phyloP scores from a whole-genome alignment of 2,888 invertebrate species.

The Orchesella flavescens region DNA sequence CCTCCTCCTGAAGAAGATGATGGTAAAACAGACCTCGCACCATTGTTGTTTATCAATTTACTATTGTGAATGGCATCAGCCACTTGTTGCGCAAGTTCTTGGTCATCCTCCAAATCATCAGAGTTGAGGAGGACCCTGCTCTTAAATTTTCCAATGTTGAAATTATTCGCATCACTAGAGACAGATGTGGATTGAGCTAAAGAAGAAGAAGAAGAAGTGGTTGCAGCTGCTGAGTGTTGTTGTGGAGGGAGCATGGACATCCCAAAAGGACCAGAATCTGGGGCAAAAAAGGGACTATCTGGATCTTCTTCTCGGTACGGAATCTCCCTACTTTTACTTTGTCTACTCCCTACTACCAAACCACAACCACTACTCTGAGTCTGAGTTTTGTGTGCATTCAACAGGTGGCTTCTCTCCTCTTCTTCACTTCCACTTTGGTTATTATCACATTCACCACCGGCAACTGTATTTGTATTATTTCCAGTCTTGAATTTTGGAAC shows the following conservation, averaged over 20 bases:
- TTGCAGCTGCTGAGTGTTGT: constrained; percentile 33
- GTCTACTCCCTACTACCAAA: neutral
- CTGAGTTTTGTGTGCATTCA: constrained; percentile 50
- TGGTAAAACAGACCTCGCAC: too few relatives aligned
- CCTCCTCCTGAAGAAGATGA: constrained; percentile 5
- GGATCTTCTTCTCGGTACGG: neutral
- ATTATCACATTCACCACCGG: neutral
- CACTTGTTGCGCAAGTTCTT: constrained; percentile 17
- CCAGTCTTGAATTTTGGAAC: constrained; percentile 8
- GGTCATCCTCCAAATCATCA: constrained; percentile 61
- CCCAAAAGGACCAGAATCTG: constrained; percentile 55
- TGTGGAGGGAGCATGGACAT: constrained; percentile 63
- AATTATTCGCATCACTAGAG: neutral
- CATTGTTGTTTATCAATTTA: constrained; percentile 5
- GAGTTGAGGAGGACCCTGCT: constrained; percentile 63
- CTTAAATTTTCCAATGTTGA: constrained; percentile 58
- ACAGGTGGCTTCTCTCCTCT: constrained; percentile 52
- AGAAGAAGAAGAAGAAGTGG: constrained; percentile 26
- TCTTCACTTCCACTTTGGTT: constrained; percentile 30
- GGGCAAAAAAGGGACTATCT: constrained; percentile 43
- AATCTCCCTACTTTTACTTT: constrained; percentile 28
- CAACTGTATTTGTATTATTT: neutral
- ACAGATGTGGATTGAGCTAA: too few relatives aligned
- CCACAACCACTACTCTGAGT: neutral
- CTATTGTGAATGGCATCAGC: constrained; percentile 38